Evolutionary conservation across 2,888 invertebrate genomes (phyloP), one percentile per base, ranked within the genome.

Genomic region (Cataglyphis albicans): DNA sequence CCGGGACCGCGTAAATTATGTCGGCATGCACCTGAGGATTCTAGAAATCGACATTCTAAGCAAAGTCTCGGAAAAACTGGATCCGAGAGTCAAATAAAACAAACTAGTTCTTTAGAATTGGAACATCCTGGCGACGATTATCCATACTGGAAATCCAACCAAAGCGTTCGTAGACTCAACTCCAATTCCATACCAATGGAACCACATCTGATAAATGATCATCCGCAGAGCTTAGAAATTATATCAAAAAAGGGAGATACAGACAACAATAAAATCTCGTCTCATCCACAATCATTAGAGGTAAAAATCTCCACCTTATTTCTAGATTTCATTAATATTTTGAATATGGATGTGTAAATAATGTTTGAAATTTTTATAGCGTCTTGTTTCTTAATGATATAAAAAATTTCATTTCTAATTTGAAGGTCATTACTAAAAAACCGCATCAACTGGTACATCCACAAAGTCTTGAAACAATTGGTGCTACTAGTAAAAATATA

Each of bases 41-140:
- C 94, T 15, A 90, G 92, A 81, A 92, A 91, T 86, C 92, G 92
- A 52, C 93, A 93, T 76, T 89, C 93, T 0, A 93, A 93, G 74
- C 92, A 93, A 57, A 90, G 91, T 94, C 90, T 95, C 86, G 92
- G 95, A 86, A 93, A 94, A 95, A 91, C 95, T 84, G 91, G 95
- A 89, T 95, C 95, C 83, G 91, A 95, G 91, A 92, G 95, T 91
- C 95, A 94, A 83, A 95, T 96, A 82, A 95, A 96, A 89, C 95
- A 95, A 84, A 95, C 95, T 9, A 95, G 96, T 57, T 96, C 96
- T 1, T 92, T 96, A 32, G 96, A 96, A 90, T 93, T 96, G 78
- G 94, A 94, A 76, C 92, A 92, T 68, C 92, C 93, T 70, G 90
- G 89, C 3, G 93, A 94, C 48, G 93, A 94, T 83, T 94, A 92